Base-by-base conservation (phyloP, 1,140 invertebrate species). In the Araneus ventricosus region DNA sequence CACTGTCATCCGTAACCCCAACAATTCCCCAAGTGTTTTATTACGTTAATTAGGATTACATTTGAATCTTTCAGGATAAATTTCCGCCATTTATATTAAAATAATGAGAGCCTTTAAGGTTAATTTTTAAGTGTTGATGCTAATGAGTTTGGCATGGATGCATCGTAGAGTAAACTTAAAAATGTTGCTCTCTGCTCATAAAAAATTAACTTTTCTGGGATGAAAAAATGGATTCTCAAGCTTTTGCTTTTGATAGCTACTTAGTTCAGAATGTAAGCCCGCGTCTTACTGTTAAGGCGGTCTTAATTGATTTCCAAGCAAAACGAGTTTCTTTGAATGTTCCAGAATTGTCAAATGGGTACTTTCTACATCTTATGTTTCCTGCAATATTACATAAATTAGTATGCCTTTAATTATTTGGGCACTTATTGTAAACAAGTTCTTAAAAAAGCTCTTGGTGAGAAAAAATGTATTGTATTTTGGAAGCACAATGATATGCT, bases 81-180 rank as follows among this genome's bases (percentile, higher is more conserved):
- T 75, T 75, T 75, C 8, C 20, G 30, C 67, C 34, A 75, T 75
- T 75, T 75, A 75, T 75, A 67, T 67, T 67, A 20, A 75, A 75
- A 75, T 75, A 75, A 75, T 75, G 67, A 75, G 27, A 75, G 27
- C 67, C 27, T 75, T 34, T 34, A 30, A 52, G 27, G 67, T 75
- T 75, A 75, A 75, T 75, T 75, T 75, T 75, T 75, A 75, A 75
- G 67, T 30, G 34, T 4, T 37, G 67, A 20, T 75, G 30, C 34
- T 75, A 75, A 75, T 34, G 67, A 75, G 30, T 75, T 75, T 37
- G 4, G 27, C n/a, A n/a, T 75, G 34, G 67, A 34, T 75, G 30
- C 30, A 67, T 67, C 63, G n/a, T 10, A n/a, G 30, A 30, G 6
- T 30, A 30, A 75, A 37, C 27, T 75, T 67, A 75, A 75, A 75